Percentiles rank a stretch among this genome's conserved stretches.
phyloP scores from a whole-genome alignment of 2,797 vertebrate genomes.

The Chelon labrosus region DNA sequence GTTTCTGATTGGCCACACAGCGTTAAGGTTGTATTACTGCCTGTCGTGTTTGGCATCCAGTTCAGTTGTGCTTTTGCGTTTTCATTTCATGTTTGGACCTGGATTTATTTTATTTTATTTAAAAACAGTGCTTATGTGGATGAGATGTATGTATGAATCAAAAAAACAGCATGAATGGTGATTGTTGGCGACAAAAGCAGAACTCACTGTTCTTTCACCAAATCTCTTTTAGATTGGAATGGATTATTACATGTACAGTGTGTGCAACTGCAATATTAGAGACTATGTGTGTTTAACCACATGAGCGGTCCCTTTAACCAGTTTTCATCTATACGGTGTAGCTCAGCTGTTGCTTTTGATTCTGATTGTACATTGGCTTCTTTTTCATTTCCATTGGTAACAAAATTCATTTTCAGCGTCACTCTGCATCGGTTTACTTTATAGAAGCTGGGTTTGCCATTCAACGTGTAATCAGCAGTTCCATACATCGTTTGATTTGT shows the following conservation, averaged over 20 bases:
- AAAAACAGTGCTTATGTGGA: no score
- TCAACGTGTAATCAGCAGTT: slow-evolving; percentile 20
- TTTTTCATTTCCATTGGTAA: neutral
- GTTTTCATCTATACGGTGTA: no score
- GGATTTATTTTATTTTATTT: no score
- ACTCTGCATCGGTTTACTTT: slow-evolving; percentile 4
- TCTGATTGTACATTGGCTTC: neutral
- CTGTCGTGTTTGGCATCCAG: no score
- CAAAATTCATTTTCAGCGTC: neutral
- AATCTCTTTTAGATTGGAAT: neutral
- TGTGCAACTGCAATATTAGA: slow-evolving; percentile 25
- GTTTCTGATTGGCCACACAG: no score
- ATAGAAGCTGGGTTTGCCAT: slow-evolving; percentile 43
- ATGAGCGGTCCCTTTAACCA: neutral
- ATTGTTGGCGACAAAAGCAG: neutral
- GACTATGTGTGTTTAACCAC: slow-evolving; percentile 4
- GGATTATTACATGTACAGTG: slow-evolving; percentile 1
- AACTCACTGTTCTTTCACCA: neutral
- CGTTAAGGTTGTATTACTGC: no score
- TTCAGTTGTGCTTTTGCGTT: no score
- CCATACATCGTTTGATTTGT: slow-evolving; percentile 7
- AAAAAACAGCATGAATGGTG: slow-evolving; percentile 1
- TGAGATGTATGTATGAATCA: neutral
- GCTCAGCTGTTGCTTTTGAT: neutral
- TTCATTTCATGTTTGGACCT: no score